A percentile compares a stretch with the other conserved stretches of the same genome.
Conservation (phyloP, 2,888 invertebrate species). For the Bimastos eiseni region DNA sequence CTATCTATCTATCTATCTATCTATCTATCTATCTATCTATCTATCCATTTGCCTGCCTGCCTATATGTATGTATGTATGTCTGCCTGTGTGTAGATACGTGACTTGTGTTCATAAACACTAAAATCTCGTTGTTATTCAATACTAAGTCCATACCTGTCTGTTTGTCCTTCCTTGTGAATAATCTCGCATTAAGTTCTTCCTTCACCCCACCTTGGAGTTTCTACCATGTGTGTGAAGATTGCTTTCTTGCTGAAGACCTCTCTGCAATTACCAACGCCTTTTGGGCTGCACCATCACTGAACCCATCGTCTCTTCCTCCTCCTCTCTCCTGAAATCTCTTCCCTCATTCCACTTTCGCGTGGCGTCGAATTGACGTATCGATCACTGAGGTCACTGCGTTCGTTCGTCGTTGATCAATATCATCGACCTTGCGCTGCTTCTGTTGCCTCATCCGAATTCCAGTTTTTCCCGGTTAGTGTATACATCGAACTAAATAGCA, state of each 20-base stretch:
- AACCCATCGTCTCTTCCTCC: too few species aligned
- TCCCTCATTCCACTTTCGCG: background rate
- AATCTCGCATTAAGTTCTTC: background rate
- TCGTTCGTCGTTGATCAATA: background rate
- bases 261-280: background rate
- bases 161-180: background rate
- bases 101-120: background rate
- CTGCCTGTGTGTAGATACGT: background rate
- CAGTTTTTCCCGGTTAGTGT: background rate
- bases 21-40: too few species aligned
- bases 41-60: too few species aligned
- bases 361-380: background rate
- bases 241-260: background rate
- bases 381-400: background rate
- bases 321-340: background rate
- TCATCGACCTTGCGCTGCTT: background rate
- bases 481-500: background rate
- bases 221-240: background rate
- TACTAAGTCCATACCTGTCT: background rate
- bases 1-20: background rate
- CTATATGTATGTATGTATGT: too few species aligned
- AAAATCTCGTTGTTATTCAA: background rate
- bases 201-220: background rate
- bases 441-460: background rate
- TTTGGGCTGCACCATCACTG: background rate